phyloP scores from a whole-genome alignment of 53 echinoderm and acorn worm species.

The Zoroaster sp. region DNA sequence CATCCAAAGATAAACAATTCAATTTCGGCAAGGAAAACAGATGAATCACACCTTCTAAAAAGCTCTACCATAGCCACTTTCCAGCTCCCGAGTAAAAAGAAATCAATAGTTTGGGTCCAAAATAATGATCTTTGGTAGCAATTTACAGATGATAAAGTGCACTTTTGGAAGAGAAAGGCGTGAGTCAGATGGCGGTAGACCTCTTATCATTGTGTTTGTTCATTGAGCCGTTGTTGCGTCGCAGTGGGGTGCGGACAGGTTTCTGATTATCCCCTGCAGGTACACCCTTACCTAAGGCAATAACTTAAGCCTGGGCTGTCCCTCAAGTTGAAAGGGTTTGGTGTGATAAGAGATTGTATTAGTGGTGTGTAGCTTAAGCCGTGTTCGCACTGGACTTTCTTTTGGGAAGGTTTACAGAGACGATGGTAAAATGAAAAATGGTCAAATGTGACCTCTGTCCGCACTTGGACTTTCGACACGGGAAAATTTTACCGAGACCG shows the following conservation, averaged over 20 bases:
- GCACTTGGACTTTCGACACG: too few relatives aligned
- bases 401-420: too few relatives aligned
- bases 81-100: not conserved
- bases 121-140: conserved; percentile 56
- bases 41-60: conserved; percentile 33
- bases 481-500: too few relatives aligned
- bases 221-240: conserved; percentile 31
- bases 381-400: too few relatives aligned
- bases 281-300: not conserved
- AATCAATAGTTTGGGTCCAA: conserved; percentile 44
- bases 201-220: conserved; percentile 10
- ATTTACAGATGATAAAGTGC: conserved; percentile 14
- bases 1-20: conserved; percentile 44
- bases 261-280: not conserved
- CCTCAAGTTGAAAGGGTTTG: not conserved
- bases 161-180: conserved; percentile 22
- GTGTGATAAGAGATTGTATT: not conserved
- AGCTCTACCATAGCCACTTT: not conserved
- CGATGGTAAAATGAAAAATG: too few relatives aligned
- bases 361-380: not conserved
- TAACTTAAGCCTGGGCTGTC: not conserved
- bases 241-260: conserved; percentile 47
- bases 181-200: conserved; percentile 35
- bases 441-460: too few relatives aligned
- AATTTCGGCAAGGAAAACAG: conserved; percentile 46